Percentiles rank a stretch among this genome's conserved stretches.
These are phyloP conservation scores for Typhlichthys eigenmanni DNA, from an alignment of 2,797 vertebrate genomes.

Conservation along the genomic window DNA sequence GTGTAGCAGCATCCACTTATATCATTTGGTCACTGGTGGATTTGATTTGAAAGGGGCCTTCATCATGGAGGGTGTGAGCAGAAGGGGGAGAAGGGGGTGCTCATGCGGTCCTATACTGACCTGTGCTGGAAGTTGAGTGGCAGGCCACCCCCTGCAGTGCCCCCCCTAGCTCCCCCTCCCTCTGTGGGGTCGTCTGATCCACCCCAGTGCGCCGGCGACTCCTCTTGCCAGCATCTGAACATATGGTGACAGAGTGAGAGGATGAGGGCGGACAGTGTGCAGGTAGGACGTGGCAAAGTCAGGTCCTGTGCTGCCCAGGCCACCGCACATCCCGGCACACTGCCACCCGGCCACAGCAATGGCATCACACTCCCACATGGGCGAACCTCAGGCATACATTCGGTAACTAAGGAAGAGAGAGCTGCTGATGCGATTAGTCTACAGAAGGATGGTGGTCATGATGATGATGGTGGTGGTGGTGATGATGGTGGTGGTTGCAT, in stretches of 20 bases:
- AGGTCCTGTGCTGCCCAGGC: conserved; percentile 63
- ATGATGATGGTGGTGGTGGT: conserved; percentile 11
- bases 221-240: conserved; percentile 86
- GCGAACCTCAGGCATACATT: conserved; percentile 32
- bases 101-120: conserved; percentile 83
- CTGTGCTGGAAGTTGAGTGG: conserved; percentile 86
- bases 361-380: conserved; percentile 40
- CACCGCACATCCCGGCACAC: conserved; percentile 70
- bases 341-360: conserved; percentile 55
- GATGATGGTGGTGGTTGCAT: conserved; percentile 6
- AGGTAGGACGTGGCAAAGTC: conserved; percentile 65
- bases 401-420: conserved; percentile 28
- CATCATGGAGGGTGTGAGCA: conserved; percentile 73
- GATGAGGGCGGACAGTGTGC: conserved; percentile 73
- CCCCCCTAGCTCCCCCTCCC: conserved; percentile 84
- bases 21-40: conserved; percentile 62
- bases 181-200: conserved; percentile 81
- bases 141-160: conserved; percentile 81
- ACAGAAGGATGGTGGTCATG: conserved; percentile 27
- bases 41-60: conserved; percentile 70
- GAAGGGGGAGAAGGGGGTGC: conserved; percentile 74
- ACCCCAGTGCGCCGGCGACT: conserved; percentile 80
- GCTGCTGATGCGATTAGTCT: conserved; percentile 38
- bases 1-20: conserved; percentile 50
- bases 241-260: conserved; percentile 83